Conservation (phyloP, 2,113 vertebrate genomes). For the Bos taurus region DNA sequence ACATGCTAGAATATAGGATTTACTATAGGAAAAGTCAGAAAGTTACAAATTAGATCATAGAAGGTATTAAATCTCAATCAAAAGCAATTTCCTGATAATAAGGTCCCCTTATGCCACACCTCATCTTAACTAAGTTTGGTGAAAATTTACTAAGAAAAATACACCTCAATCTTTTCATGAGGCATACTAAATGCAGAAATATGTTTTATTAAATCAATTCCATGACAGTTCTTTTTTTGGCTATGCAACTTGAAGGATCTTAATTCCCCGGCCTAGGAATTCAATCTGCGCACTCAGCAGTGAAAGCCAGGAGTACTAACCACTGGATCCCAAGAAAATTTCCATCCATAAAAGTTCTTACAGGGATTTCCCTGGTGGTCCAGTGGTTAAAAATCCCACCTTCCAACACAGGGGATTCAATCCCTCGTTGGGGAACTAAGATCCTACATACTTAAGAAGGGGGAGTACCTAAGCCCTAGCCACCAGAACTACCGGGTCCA, state of each 20-base stretch:
- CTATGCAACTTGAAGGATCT: not conserved
- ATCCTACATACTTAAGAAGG: not conserved
- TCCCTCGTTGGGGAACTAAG: not conserved
- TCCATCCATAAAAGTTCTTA: not conserved
- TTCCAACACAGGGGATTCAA: not conserved
- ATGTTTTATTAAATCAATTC: not conserved
- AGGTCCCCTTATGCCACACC: not conserved
- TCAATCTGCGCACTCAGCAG: not conserved
- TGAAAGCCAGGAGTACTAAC: not conserved
- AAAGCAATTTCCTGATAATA: not conserved
- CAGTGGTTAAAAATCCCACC: not conserved
- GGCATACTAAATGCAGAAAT: not conserved
- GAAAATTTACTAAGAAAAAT: slow-evolving; percentile 40
- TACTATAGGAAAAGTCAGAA: not conserved
- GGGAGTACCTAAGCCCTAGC: not conserved
- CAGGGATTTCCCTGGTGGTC: not conserved
- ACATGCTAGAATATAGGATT: not conserved
- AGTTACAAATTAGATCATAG: not conserved
- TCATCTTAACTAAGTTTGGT: not conserved
- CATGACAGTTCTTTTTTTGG: not conserved
- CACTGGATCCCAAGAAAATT: not conserved
- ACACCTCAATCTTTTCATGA: not conserved
- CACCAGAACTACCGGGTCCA: not conserved
- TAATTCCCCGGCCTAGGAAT: not conserved
- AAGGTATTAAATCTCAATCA: not conserved